Evolutionary conservation across 92 coral and sea anemone genomes (phyloP).

Genomic region (Palythoa heliodiscus): DNA sequence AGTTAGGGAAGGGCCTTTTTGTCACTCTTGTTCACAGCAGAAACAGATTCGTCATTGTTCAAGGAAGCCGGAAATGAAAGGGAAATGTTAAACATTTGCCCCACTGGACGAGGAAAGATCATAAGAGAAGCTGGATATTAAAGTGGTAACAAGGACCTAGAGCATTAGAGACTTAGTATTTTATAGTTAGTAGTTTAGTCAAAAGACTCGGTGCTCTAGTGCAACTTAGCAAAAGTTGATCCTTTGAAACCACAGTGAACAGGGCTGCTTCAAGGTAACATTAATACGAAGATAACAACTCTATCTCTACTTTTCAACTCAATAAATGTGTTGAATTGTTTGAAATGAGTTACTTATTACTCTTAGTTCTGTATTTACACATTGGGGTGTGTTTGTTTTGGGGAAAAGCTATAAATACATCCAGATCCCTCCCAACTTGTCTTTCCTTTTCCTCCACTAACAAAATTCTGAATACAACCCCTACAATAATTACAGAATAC

Average conservation of each 20-base stretch:
- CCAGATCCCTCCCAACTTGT: not conserved
- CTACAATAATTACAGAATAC: not conserved
- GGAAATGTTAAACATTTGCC: not conserved
- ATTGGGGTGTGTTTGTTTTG: not conserved
- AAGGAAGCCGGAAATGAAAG: not conserved
- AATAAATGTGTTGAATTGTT: slow-evolving; percentile 31
- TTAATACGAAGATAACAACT: slow-evolving; percentile 1
- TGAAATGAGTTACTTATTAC: slow-evolving; percentile 30
- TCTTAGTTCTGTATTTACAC: not conserved
- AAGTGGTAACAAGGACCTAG: slow-evolving; percentile 14
- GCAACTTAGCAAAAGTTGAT: slow-evolving; percentile 21
- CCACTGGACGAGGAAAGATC: slow-evolving; percentile 5
- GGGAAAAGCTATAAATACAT: not conserved
- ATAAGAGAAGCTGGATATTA: slow-evolving; percentile 7
- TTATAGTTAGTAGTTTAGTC: slow-evolving; percentile 10
- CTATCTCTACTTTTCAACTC: slow-evolving; percentile 5
- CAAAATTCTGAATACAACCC: not conserved
- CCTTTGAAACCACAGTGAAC: slow-evolving; percentile 5
- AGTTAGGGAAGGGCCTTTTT: not conserved
- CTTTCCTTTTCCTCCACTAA: not conserved
- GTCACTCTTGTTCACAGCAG: slow-evolving; percentile 19
- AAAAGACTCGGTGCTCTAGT: slow-evolving; percentile 43
- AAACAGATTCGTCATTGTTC: slow-evolving; percentile 3
- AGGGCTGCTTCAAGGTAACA: slow-evolving; percentile 41
- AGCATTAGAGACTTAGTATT: slow-evolving; percentile 39